A percentile compares a stretch with the other conserved stretches of the same genome.
Evolutionary conservation across 1,140 invertebrate genomes (phyloP).

Genomic region (Drosophila prosaltans): DNA sequence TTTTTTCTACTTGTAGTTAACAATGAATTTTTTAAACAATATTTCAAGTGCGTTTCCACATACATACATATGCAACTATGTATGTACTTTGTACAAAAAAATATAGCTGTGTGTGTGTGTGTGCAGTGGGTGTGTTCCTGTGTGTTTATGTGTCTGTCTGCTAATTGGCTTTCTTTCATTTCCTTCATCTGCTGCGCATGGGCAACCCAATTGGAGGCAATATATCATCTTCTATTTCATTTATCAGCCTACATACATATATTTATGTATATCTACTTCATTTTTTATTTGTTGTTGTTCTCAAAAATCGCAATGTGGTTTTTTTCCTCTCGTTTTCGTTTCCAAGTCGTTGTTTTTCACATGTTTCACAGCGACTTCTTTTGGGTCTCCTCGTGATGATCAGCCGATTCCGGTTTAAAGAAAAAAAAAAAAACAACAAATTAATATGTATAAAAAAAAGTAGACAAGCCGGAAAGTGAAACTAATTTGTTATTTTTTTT

Average conservation of each 20-base stretch:
- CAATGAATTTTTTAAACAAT: not conserved
- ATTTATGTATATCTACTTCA: not conserved
- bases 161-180: slow-evolving; percentile 50
- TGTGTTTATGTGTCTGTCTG: slow-evolving; percentile 19
- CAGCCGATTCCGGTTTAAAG: slow-evolving; percentile 63
- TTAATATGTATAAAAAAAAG: slow-evolving; percentile 39
- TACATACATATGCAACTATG: slow-evolving; percentile 18
- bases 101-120: slow-evolving; percentile 21
- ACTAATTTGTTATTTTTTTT: slow-evolving; percentile 26
- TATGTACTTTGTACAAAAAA: slow-evolving; percentile 3
- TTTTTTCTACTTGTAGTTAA: not conserved
- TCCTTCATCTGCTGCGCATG: slow-evolving; percentile 50
- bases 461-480: slow-evolving; percentile 53
- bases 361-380: slow-evolving; percentile 48
- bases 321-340: slow-evolving; percentile 70
- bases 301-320: slow-evolving; percentile 42
- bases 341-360: slow-evolving; percentile 46
- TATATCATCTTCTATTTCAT: slow-evolving; percentile 6
- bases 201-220: slow-evolving; percentile 31
- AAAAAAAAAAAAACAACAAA: slow-evolving; percentile 19
- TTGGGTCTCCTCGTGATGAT: slow-evolving; percentile 52
- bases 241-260: no score
- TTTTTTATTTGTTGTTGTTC: slow-evolving; percentile 24
- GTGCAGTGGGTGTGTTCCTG: slow-evolving; percentile 14
- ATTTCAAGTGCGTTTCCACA: not conserved